Evolutionary conservation across 1,140 invertebrate species (phyloP).

Genomic region (Pectinophora gossypiella): DNA sequence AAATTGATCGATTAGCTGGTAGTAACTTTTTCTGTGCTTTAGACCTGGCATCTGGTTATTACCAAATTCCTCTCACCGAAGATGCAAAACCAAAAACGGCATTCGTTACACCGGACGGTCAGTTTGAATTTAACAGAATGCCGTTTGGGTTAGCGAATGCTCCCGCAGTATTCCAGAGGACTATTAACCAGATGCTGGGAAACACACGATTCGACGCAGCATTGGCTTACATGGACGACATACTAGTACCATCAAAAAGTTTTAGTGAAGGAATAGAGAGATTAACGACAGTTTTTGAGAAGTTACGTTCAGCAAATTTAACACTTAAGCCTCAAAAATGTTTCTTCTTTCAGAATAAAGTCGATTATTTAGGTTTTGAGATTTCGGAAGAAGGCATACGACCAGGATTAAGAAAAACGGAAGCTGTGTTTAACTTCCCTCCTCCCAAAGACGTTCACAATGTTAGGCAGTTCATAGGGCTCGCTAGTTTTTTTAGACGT

Average conservation of each 20-base stretch:
- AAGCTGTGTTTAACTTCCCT: not conserved
- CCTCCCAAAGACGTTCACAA: conserved; percentile 10
- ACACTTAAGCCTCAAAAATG: not conserved
- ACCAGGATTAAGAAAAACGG: not conserved
- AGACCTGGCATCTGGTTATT: not conserved
- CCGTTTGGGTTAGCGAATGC: not conserved
- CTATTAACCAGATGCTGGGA: not conserved
- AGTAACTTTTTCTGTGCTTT: not conserved
- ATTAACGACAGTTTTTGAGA: not conserved
- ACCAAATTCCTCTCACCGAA: conserved; percentile 1
- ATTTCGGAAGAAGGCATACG: not conserved
- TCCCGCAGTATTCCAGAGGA: not conserved
- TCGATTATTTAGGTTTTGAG: not conserved
- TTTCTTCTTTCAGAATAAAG: not conserved
- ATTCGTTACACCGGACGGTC: conserved; percentile 1
- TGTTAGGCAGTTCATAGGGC: conserved; percentile 30
- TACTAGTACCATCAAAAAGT: not conserved
- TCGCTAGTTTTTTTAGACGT: conserved; percentile 29
- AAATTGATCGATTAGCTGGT: conserved; percentile 1
- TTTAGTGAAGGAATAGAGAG: not conserved
- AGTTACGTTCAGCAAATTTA: not conserved
- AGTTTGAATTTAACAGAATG: not conserved
- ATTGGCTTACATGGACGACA: conserved; percentile 1
- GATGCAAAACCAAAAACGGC: not conserved
- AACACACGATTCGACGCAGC: not conserved